Conservation (phyloP, 2,888 invertebrate genomes). For the Eristalinus aeneus region DNA sequence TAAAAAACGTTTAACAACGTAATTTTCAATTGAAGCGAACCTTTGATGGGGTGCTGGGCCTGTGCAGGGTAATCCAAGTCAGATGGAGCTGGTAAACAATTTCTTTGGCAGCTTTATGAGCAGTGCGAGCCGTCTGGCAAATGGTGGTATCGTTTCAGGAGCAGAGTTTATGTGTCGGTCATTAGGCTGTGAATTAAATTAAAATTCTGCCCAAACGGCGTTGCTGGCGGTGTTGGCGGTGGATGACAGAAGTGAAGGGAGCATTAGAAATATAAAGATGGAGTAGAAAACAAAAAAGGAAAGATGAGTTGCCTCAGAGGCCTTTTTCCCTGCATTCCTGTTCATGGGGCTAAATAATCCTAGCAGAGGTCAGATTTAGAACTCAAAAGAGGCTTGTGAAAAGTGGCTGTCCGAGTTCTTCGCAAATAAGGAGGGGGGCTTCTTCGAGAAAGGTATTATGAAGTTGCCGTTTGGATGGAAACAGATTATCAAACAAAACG, state of each 20-base stretch:
- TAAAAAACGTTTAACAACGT: constrained; percentile 61
- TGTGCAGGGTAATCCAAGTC: neutral
- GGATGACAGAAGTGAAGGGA: neutral
- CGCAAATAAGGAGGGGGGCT: too few relatives aligned
- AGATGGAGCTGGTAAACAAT: constrained; percentile 6
- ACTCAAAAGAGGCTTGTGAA: too few relatives aligned
- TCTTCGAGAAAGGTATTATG: too few relatives aligned
- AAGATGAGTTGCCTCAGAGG: too few relatives aligned
- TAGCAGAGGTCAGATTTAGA: too few relatives aligned
- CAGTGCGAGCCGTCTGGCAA: constrained; percentile 5
- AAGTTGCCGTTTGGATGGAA: too few relatives aligned
- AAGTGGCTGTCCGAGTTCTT: too few relatives aligned
- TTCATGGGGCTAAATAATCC: too few relatives aligned
- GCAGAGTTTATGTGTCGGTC: constrained; percentile 2
- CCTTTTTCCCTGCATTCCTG: too few relatives aligned
- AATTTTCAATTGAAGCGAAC: constrained; percentile 50
- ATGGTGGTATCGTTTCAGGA: constrained; percentile 7
- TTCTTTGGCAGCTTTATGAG: constrained; percentile 39
- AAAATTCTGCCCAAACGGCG: neutral
- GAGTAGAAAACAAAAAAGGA: neutral
- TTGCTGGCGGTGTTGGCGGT: neutral
- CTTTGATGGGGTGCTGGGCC: constrained; percentile 4
- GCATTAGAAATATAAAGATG: neutral
- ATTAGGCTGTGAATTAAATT: neutral
- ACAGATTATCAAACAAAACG: too few relatives aligned